Evolutionary conservation across 2,113 vertebrate species (phyloP).

Genomic region (Crypturellus undulatus): DNA sequence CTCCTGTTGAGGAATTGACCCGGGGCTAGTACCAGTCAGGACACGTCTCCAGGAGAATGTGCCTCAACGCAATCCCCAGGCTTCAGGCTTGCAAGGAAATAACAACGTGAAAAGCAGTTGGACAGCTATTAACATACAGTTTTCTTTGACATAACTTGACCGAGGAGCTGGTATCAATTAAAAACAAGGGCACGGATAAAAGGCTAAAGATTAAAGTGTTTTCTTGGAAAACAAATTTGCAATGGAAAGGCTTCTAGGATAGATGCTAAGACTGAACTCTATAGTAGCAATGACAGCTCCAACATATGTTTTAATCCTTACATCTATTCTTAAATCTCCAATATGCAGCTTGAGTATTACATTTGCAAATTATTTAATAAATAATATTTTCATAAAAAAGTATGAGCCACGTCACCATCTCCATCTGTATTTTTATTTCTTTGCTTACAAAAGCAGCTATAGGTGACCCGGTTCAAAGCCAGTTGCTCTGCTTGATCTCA

Average conservation of each 20-base stretch:
- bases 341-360: not conserved
- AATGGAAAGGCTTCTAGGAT: not conserved
- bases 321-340: not conserved
- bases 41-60: constrained; percentile 36
- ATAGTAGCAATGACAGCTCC: not conserved
- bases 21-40: constrained; percentile 42
- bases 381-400: not conserved
- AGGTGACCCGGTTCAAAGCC: not conserved
- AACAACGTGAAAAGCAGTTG: not conserved
- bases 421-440: not conserved
- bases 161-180: not conserved
- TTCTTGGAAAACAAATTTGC: not conserved
- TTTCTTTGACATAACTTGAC: not conserved
- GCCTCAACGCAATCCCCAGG: not conserved
- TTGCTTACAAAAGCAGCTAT: not conserved
- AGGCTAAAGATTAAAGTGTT: not conserved
- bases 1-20: not conserved
- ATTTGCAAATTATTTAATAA: not conserved
- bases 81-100: constrained; percentile 9
- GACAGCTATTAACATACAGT: not conserved
- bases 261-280: not conserved
- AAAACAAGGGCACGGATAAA: not conserved
- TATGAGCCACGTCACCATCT: not conserved
- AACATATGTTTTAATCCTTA: not conserved
- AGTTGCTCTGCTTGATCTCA: not conserved